These are phyloP conservation scores for Aplodontia rufa DNA, from an alignment of 2,113 vertebrate species.

Conservation along the genomic window DNA sequence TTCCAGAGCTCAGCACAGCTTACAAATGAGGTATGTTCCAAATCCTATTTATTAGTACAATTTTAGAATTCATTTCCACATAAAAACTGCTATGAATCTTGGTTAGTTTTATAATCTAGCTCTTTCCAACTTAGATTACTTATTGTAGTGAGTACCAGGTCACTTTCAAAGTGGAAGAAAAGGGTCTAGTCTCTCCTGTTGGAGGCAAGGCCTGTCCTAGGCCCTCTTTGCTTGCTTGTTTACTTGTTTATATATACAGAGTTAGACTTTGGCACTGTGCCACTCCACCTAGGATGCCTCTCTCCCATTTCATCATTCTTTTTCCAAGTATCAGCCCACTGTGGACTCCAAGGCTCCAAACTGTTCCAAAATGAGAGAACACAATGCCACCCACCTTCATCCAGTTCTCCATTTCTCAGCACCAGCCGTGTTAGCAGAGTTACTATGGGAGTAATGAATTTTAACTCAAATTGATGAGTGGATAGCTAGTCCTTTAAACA, in stretches of 20 bases:
- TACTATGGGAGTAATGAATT: conserved; percentile 39
- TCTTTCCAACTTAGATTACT: background rate
- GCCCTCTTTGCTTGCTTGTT: background rate
- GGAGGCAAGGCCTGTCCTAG: background rate
- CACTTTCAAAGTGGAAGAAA: conserved; percentile 1
- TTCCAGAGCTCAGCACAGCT: background rate
- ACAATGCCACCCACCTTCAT: background rate
- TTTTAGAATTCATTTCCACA: background rate
- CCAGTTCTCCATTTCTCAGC: background rate
- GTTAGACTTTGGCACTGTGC: background rate
- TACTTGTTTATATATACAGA: background rate
- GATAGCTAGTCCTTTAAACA: conserved; percentile 49
- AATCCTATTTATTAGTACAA: background rate
- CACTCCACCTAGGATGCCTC: fast-evolving
- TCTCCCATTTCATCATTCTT: background rate
- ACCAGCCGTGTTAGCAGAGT: background rate
- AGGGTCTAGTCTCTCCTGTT: background rate
- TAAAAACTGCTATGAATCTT: background rate
- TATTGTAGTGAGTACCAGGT: background rate
- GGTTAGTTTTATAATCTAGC: background rate
- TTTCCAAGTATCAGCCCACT: background rate
- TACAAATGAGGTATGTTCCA: background rate
- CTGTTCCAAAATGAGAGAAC: background rate
- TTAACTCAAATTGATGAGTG: conserved; percentile 59
- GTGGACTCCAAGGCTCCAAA: too few relatives aligned